Percentiles rank a stretch among this genome's conserved stretches.
phyloP scores from a whole-genome alignment of 2,113 vertebrate genomes.

The Tetrao urogallus region DNA sequence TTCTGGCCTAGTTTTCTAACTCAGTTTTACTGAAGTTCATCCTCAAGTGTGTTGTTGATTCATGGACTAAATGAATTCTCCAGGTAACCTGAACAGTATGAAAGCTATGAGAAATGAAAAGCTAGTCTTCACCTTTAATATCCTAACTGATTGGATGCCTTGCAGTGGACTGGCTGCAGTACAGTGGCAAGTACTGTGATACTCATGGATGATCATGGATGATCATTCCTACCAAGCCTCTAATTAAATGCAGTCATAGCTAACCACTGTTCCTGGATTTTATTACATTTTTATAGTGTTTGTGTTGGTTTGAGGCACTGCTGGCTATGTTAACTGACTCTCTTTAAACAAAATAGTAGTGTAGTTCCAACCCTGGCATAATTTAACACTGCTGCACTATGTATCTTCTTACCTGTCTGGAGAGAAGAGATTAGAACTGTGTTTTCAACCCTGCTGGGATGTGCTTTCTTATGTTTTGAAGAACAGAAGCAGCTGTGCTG shows the following conservation, averaged over 20 bases:
- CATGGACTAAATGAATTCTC: not conserved
- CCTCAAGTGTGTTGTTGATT: not conserved
- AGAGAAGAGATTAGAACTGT: not conserved
- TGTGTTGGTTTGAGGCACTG: not conserved
- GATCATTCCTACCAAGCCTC: not conserved
- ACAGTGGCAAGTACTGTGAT: not conserved
- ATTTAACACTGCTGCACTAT: not conserved
- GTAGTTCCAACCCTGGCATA: not conserved
- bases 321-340: not conserved
- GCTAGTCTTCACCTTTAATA: not conserved
- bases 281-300: not conserved
- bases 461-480: slow-evolving; percentile 25
- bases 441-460: slow-evolving; percentile 28
- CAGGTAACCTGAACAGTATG: not conserved
- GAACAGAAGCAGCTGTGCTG: slow-evolving; percentile 43
- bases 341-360: not conserved
- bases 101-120: not conserved
- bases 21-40: not conserved
- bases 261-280: not conserved
- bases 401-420: not conserved
- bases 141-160: not conserved
- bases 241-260: not conserved
- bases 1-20: not conserved
- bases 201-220: not conserved
- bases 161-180: not conserved